Percentiles rank a stretch among this genome's conserved stretches.
Evolutionary conservation across 2,797 vertebrate genomes (phyloP).

Genomic region (Typhlichthys eigenmanni): DNA sequence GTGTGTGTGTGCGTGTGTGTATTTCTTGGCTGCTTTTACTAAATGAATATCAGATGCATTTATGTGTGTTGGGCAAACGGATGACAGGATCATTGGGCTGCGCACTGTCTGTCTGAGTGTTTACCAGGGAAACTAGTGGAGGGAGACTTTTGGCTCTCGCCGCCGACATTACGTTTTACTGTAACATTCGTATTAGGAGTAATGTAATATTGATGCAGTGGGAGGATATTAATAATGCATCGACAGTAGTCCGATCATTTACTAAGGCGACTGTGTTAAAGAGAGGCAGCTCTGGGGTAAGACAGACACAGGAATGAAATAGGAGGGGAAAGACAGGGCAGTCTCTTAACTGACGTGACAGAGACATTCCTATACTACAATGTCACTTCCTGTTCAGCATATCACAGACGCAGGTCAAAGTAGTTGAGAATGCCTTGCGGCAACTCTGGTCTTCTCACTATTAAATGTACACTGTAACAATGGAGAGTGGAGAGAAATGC

Average conservation of each 20-base stretch:
- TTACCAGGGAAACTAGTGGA: constrained; percentile 7
- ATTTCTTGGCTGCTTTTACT: not conserved
- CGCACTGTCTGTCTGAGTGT: constrained; percentile 1
- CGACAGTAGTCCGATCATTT: constrained; percentile 65
- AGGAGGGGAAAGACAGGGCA: constrained; percentile 1
- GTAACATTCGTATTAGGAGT: constrained; percentile 55
- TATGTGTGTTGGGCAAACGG: constrained; percentile 6
- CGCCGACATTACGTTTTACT: constrained; percentile 48
- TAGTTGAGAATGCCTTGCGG: constrained; percentile 32
- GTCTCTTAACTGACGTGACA: constrained; percentile 22
- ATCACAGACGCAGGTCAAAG: constrained; percentile 34
- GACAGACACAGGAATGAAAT: constrained; percentile 20
- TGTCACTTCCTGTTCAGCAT: constrained; percentile 48
- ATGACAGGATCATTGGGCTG: constrained; percentile 26
- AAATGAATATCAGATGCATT: not conserved
- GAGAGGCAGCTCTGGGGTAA: constrained; percentile 28
- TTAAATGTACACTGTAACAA: constrained; percentile 3
- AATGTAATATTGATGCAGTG: constrained; percentile 68
- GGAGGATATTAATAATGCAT: constrained; percentile 68
- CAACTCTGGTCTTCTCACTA: constrained; percentile 25
- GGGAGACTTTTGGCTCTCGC: constrained; percentile 30
- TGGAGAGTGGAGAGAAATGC: constrained; percentile 24
- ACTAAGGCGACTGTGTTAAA: constrained; percentile 50
- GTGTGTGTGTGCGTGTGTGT: not conserved
- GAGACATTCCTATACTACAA: constrained; percentile 7